A percentile compares a stretch with the other conserved stretches of the same genome.
Conservation (phyloP, 1,140 invertebrate species). For the Drosophila simulans region DNA sequence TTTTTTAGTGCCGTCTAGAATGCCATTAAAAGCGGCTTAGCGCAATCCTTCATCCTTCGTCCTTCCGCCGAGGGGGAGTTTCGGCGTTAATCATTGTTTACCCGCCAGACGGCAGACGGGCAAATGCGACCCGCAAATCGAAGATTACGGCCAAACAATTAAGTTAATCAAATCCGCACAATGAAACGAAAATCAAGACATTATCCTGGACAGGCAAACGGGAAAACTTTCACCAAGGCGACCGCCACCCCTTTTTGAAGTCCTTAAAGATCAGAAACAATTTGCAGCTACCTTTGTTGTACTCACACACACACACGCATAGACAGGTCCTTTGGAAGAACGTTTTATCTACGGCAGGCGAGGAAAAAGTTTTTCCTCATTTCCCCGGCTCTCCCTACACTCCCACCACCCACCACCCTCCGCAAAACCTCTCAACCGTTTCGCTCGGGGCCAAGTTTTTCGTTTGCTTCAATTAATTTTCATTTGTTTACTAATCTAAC, state of each 20-base stretch:
- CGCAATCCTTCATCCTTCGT: conserved; percentile 35
- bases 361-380: conserved; percentile 64
- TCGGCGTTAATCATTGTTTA: conserved; percentile 78
- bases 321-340: conserved; percentile 51
- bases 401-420: no score
- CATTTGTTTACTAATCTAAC: conserved; percentile 83
- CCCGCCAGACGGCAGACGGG: conserved; percentile 14
- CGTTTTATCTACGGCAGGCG: conserved; percentile 69
- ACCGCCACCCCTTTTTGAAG: conserved; percentile 34
- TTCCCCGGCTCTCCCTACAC: conserved; percentile 1
- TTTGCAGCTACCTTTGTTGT: conserved; percentile 65
- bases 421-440: conserved; percentile 16
- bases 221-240: conserved; percentile 42
- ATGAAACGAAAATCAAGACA: conserved; percentile 66
- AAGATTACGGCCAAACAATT: conserved; percentile 66
- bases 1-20: conserved; percentile 29
- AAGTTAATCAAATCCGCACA: conserved; percentile 77
- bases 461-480: conserved; percentile 83
- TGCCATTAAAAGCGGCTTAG: conserved; percentile 80
- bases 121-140: conserved; percentile 43
- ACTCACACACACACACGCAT: conserved; percentile 10
- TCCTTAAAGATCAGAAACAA: conserved; percentile 67
- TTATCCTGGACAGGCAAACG: conserved; percentile 44
- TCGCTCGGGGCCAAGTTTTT: conserved; percentile 77
- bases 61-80: neutral